Conservation (phyloP, 2,113 vertebrate genomes). For the Rhombomys opimus region DNA sequence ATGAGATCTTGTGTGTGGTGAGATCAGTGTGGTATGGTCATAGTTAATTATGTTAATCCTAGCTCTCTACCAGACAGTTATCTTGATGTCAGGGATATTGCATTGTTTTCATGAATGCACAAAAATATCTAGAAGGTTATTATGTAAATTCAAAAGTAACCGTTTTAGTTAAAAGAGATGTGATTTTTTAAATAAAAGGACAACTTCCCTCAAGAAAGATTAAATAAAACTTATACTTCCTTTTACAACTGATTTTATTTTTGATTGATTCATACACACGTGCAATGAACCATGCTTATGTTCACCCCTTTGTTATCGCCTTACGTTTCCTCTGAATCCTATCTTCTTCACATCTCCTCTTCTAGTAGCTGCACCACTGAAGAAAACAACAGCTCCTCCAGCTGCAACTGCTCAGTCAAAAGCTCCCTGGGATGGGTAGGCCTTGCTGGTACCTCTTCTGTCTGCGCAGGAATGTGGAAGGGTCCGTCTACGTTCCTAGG, state of each 20-base stretch:
- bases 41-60: conserved; percentile 6
- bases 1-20: no score
- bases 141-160: conserved; percentile 23
- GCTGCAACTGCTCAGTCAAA: neutral
- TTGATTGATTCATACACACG: neutral
- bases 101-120: conserved; percentile 30
- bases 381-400: neutral
- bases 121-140: neutral
- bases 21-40: no score
- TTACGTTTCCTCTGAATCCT: neutral
- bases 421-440: neutral
- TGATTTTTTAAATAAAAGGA: conserved; percentile 33
- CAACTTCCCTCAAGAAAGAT: conserved; percentile 8
- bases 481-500: neutral
- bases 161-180: conserved; percentile 44
- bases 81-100: neutral
- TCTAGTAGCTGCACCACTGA: neutral
- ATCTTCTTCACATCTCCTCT: neutral
- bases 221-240: conserved; percentile 5
- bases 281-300: neutral
- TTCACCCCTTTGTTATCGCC: no score
- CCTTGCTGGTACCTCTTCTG: neutral
- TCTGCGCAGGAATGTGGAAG: no score
- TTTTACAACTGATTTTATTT: neutral
- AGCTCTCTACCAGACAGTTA: conserved; percentile 5